A percentile compares a stretch with the other conserved stretches of the same genome.
Conservation (phyloP, 1,140 invertebrate species). For the Drosophila yakuba region DNA sequence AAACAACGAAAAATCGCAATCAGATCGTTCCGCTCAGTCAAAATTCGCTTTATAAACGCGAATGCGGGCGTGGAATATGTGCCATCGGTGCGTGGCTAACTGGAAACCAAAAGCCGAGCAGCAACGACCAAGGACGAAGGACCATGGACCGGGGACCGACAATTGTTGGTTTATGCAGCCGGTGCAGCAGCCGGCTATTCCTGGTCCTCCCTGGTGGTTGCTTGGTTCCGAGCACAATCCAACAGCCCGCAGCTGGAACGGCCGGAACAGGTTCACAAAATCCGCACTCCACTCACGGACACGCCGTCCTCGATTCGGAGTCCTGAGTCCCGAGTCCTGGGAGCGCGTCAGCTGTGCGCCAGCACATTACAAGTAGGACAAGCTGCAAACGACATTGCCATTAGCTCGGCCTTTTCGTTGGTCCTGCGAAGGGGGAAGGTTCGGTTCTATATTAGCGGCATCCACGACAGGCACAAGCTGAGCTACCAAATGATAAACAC, state of each 20-base stretch:
- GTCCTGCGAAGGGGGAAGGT: slow-evolving; percentile 24
- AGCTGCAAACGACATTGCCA: slow-evolving; percentile 79
- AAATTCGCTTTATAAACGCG: slow-evolving; percentile 72
- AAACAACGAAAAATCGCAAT: slow-evolving; percentile 59
- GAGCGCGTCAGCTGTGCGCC: slow-evolving; percentile 79
- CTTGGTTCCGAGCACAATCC: slow-evolving; percentile 39
- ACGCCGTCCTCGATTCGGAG: slow-evolving; percentile 3
- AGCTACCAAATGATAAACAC: slow-evolving; percentile 68
- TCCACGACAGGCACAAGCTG: slow-evolving; percentile 53
- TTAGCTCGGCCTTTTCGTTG: slow-evolving; percentile 43
- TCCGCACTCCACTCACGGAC: slow-evolving; percentile 43
- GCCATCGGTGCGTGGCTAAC: slow-evolving; percentile 75
- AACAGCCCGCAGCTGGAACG: slow-evolving; percentile 58
- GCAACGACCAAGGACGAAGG: slow-evolving; percentile 8
- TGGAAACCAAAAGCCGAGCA: slow-evolving; percentile 29
- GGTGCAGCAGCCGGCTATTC: slow-evolving; percentile 54
- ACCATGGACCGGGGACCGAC: slow-evolving; percentile 51
- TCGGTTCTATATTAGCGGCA: slow-evolving; percentile 70
- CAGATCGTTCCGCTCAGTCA: slow-evolving; percentile 72
- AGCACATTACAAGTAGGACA: slow-evolving; percentile 83
- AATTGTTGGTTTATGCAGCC: slow-evolving; percentile 84
- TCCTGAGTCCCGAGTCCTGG: slow-evolving; percentile 51
- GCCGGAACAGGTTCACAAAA: slow-evolving; percentile 72
- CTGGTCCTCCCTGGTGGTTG: slow-evolving; percentile 66
- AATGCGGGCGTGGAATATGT: slow-evolving; percentile 80